Evolutionary conservation across 2,888 invertebrate genomes (phyloP).

Genomic region (Neocrepidodera transversa): DNA sequence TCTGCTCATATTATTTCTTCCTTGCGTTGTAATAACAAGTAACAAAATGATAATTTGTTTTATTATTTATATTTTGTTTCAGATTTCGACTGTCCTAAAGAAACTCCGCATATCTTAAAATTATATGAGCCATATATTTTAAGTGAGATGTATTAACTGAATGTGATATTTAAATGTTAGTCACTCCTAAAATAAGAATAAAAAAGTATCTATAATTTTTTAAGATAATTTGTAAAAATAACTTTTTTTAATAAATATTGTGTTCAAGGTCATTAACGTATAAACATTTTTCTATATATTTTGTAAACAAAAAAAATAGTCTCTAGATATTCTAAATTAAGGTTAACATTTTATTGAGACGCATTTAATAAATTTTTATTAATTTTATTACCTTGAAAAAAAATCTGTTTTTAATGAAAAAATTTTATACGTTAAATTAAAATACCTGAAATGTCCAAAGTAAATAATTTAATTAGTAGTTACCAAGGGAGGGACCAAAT

Average conservation of each 20-base stretch:
- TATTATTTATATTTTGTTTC: constrained; percentile 15
- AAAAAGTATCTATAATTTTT: neutral
- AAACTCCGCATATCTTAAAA: constrained; percentile 15
- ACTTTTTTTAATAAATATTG: neutral
- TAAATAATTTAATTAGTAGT: neutral
- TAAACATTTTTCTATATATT: neutral
- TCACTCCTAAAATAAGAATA: constrained; percentile 34
- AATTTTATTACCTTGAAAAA: neutral
- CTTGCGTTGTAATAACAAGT: no score
- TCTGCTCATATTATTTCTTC: no score
- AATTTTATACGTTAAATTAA: neutral
- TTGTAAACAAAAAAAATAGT: no score
- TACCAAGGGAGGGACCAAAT: constrained; percentile 12
- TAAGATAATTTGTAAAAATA: neutral
- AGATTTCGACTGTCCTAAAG: constrained; percentile 15
- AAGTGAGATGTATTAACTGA: constrained; percentile 34
- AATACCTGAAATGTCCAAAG: constrained; percentile 4
- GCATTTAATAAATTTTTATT: no score
- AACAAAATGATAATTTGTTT: no score
- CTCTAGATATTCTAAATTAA: no score
- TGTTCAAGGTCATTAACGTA: neutral
- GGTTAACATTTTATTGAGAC: no score
- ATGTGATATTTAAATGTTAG: constrained; percentile 47
- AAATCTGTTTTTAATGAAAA: neutral
- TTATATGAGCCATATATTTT: constrained; percentile 31